phyloP scores from a whole-genome alignment of 2,797 vertebrate genomes.

The Glyptemys insculpta region DNA sequence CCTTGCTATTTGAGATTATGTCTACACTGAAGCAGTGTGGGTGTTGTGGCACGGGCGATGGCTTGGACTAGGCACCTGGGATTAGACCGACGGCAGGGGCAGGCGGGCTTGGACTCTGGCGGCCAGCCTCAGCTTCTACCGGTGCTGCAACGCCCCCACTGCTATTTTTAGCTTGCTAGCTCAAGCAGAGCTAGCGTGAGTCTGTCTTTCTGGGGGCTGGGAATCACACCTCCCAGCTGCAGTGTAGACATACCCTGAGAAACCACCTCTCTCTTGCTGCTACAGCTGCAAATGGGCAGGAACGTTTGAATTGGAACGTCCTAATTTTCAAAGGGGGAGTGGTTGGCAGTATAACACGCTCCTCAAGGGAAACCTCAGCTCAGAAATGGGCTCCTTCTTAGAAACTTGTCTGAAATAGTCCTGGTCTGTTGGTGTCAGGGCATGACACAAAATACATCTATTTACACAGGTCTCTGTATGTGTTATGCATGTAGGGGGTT shows the following conservation, averaged over 20 bases:
- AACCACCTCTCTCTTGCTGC: not conserved
- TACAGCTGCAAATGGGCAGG: not conserved
- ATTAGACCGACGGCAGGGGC: not conserved
- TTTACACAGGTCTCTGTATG: not conserved
- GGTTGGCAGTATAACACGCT: not conserved
- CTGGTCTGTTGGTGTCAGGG: not conserved
- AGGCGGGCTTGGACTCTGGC: not conserved
- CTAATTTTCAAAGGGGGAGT: not conserved
- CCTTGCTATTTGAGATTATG: not conserved
- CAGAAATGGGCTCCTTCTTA: not conserved
- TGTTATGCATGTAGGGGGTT: not conserved
- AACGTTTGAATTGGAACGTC: not conserved
- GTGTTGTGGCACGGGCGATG: not conserved
- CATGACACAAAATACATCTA: not conserved
- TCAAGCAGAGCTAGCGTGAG: not conserved
- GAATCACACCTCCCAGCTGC: not conserved
- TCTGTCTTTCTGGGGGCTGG: not conserved
- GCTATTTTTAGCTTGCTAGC: not conserved
- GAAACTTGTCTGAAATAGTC: not conserved
- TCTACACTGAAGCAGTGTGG: not conserved
- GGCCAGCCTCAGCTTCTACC: not conserved
- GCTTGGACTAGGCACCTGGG: not conserved
- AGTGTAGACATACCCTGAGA: not conserved
- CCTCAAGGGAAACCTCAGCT: not conserved
- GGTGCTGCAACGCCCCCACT: not conserved